Evolutionary conservation across 2,888 invertebrate species (phyloP), one percentile per base, ranked within the genome.

Genomic region (Chloromyia formosa): DNA sequence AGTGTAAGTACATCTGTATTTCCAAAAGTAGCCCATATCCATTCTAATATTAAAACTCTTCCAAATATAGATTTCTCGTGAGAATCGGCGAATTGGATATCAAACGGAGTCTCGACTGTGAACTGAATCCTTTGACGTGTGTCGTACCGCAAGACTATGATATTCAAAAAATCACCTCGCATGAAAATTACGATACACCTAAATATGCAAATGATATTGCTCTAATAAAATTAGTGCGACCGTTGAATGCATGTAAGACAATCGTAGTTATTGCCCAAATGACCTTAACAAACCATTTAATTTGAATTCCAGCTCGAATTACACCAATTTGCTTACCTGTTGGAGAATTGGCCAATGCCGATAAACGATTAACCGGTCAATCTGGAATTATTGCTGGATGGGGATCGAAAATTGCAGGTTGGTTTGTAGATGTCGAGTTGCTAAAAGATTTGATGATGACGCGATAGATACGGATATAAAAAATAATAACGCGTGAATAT

Each of bases 311-410:
- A 83, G 81, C 76, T 42, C 83, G 80, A 58, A 84, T 85, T 1
- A 84, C 81, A 20, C 86, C 87, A n/a, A 86, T 89, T 78, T 89
- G 89, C 80, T 81, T 89, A 78, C 89, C 89, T 20, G 78, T 84
- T 18, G 83, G 79, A 60, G 77, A 79, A 1, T 80, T 81, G 23
- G 78, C 78, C 49, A 73, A 76, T 3, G 78, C 81, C 4, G 80
- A 80, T 20, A 56, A 82, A 62, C 82, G 84, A 64, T 86, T 88
- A 62, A 85, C 85, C 9, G 86, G 87, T 3, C 83, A 83, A 78
- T 85, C 86, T 79, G 88, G 89, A 78, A 87, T 89, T 68, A 91
- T 92, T 0, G 91, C 92, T 4, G 94, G 93, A 0, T 94, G 93
- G 93, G 93, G 93, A 35, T 88, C 89, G 79, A 91, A 90, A 54